Base-by-base conservation (phyloP, 2,888 invertebrate genomes). In the Epiblema foenella region DNA sequence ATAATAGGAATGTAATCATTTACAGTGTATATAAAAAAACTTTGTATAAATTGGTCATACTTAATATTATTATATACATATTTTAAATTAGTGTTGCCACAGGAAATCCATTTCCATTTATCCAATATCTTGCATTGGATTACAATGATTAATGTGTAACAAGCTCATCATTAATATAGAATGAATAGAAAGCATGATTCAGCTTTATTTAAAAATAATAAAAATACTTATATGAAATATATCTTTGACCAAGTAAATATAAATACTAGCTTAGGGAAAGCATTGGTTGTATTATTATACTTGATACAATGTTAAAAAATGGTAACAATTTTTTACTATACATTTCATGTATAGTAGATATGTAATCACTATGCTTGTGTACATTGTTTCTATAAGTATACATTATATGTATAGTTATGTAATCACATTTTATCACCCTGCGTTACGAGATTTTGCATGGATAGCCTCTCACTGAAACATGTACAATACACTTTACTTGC, bases 371-470 rank as follows among this genome's bases (percentile, higher is more conserved):
- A 33, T 37, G n/a, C 11, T 59, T 37, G n/a, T 37, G n/a, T 24
- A 24, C 12, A 51, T 52, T 52, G 12, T 20, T 39, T 37, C 24
- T 46, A 46, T 46, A 46, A n/a, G 46, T 59, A 52, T 18, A 39
- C 59, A 59, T 68, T 49, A 39, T 29, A 39, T 68, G 59, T 24
- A n/a, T 51, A 46, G 20, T 18, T 33, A 24, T 33, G 17, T 12
- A 54, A 70, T 70, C 59, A 66, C 59, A 70, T 66, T 42, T 18
- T 54, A 60, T 66, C 70, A 70, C 60, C 54, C 59, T 59, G 59
- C 33, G 46, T 59, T 42, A 12, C 15, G 20, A 24, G 4, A 24
- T 7, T 15, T n/a, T 5, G 24, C 29, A 29, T 29, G 18, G 3
- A 29, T 58, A 17, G n/a, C 49, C 11, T 11, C 10, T 33, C n/a